Conservation (phyloP, 2,113 vertebrate genomes). For the Pelecanus crispus region DNA sequence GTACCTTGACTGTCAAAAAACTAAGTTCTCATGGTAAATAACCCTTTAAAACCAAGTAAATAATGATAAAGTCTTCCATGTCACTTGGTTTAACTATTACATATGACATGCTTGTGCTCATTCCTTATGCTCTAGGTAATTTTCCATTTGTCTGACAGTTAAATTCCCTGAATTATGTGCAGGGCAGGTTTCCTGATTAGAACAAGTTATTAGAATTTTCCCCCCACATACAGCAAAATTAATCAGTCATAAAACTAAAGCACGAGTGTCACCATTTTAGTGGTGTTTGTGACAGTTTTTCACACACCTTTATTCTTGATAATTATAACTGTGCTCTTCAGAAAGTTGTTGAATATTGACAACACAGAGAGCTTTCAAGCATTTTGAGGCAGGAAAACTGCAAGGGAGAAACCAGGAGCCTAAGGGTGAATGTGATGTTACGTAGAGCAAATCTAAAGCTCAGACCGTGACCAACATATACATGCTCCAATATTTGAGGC, state of each 20-base stretch:
- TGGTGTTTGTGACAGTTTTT: not conserved
- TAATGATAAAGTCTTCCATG: not conserved
- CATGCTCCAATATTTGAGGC: not conserved
- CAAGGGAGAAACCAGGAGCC: not conserved
- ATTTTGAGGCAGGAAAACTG: not conserved
- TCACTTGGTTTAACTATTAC: not conserved
- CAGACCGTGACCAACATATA: not conserved
- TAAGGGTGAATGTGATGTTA: not conserved
- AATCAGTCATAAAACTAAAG: not conserved
- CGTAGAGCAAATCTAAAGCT: not conserved
- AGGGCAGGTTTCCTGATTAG: not conserved
- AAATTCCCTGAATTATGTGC: not conserved
- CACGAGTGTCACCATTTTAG: not conserved
- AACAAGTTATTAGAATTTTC: not conserved
- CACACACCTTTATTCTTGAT: not conserved
- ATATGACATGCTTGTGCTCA: not conserved
- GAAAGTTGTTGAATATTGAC: not conserved
- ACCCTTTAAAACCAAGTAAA: not conserved
- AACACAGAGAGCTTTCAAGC: not conserved
- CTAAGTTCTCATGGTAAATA: not conserved
- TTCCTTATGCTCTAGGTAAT: not conserved
- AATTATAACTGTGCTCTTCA: not conserved
- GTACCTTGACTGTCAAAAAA: not conserved
- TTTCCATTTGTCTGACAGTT: not conserved
- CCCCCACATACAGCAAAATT: not conserved